Percentiles rank a stretch among this genome's conserved stretches.
Conservation (phyloP, 1,140 invertebrate genomes). For the Odontomachus brunneus region DNA sequence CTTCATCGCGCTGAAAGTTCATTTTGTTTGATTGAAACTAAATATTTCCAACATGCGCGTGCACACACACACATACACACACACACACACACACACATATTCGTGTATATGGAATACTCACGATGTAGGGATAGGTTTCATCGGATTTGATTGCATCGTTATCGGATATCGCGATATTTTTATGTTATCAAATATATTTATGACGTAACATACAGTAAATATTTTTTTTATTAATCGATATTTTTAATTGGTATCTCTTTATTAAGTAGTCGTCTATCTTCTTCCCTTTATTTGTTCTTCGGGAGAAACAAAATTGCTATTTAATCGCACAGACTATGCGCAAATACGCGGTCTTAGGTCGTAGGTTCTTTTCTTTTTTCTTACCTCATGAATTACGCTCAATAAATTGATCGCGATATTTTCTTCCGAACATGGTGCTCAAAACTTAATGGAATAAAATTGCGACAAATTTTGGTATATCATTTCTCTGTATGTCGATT, state of each 20-base stretch:
- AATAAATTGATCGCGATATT: neutral
- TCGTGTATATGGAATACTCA: neutral
- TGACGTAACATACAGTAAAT: neutral
- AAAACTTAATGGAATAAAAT: neutral
- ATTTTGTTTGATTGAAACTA: slow-evolving; percentile 38
- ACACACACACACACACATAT: no score
- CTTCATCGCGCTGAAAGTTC: slow-evolving; percentile 34
- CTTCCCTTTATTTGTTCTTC: neutral
- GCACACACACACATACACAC: no score
- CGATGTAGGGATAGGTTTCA: slow-evolving; percentile 5
- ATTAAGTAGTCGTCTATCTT: no score
- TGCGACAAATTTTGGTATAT: neutral
- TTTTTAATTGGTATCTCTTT: no score
- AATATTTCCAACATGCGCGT: slow-evolving; percentile 19
- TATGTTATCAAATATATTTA: slow-evolving; percentile 18
- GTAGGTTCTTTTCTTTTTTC: neutral
- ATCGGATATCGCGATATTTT: slow-evolving; percentile 27
- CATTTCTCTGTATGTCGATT: neutral
- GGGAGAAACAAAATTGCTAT: neutral
- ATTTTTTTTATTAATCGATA: no score
- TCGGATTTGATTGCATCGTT: slow-evolving; percentile 40
- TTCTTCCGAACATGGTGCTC: no score
- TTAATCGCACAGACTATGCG: neutral
- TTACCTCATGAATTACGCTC: no score
- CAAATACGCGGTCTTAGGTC: neutral